phyloP scores from a whole-genome alignment of 1,140 invertebrate species.

The Druon quercuslanigerum region DNA sequence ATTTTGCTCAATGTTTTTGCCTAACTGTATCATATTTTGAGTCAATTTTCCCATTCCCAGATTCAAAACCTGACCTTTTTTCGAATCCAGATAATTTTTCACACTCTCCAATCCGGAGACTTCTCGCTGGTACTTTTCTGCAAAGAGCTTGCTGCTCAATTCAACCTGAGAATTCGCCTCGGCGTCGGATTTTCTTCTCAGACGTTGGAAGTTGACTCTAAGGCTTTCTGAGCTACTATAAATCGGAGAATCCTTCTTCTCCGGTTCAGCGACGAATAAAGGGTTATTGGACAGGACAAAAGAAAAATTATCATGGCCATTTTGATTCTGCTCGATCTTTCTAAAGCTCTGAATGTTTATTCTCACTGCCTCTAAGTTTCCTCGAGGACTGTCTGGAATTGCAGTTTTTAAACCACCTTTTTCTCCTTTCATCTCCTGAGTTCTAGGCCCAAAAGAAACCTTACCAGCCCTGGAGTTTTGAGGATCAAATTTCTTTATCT shows the following conservation, averaged over 20 bases:
- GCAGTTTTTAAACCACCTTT: constrained; percentile 52
- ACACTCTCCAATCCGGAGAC: constrained; percentile 67
- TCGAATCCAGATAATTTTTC: constrained; percentile 70
- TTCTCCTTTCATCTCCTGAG: constrained; percentile 49
- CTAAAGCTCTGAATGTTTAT: constrained; percentile 67
- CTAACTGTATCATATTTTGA: constrained; percentile 69
- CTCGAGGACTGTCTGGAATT: constrained; percentile 55
- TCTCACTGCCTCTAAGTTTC: constrained; percentile 62
- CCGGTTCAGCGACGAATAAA: constrained; percentile 62
- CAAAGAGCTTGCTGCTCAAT: constrained; percentile 62
- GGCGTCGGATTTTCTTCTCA: constrained; percentile 63
- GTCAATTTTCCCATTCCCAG: constrained; percentile 62
- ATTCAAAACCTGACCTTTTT: constrained; percentile 66
- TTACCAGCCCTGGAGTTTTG: constrained; percentile 49
- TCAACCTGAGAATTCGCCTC: constrained; percentile 60
- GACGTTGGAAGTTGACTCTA: constrained; percentile 62
- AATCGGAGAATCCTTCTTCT: constrained; percentile 63
- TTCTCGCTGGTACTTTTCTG: constrained; percentile 70
- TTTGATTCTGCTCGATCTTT: constrained; percentile 65
- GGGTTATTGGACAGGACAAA: constrained; percentile 72
- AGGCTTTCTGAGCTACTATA: constrained; percentile 66
- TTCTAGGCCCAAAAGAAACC: constrained; percentile 50
- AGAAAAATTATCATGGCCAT: constrained; percentile 66
- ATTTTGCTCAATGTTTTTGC: constrained; percentile 65
- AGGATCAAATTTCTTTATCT: constrained; percentile 60